Base-by-base conservation (phyloP, 2,888 invertebrate genomes). In the Plusia festucae region DNA sequence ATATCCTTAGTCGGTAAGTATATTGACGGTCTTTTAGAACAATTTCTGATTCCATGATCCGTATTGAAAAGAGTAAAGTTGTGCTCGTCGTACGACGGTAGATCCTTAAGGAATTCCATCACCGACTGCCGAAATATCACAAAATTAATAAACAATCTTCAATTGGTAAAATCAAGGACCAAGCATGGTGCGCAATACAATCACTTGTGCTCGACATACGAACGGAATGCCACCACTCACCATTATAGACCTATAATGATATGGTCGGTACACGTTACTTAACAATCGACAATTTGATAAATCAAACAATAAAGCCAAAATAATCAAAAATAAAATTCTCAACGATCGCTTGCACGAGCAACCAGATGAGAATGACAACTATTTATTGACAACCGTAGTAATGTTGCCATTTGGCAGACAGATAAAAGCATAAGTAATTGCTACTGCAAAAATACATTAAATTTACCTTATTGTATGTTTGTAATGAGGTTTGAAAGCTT, bases 1-100 rank as follows among this genome's bases (percentile, higher is more conserved):
- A 97, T 97, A 87, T 99, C 99, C 92, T 98, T 98, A 51, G 99
- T 99, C 53, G 98, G 98, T 77, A 99, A 96, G 92, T 99, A 99
- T 65, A 99, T 98, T 22, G 98, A 97, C 54, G 98, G 98, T 86
- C 98, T 96, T 92, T 98, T 98, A 34, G 97, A 96, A 82, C 97
- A 97, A 63, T 97, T 97, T 87, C 98, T 96, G 82, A 97, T 97
- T 44, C 97, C 97, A 87, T 96, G 97, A 85, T 99, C 99, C 61
- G 97, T 97, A 90, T 98, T 98, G 90, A 98, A 98, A 87, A 98
- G 96, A 40, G 98, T 97, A 88, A 99, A 99, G 89, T 99, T 99
- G 80, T 97, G 97, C 86, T 98, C 97, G 93, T 99, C 97, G 89
- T 98, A 98, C 18, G 98, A 98, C 70, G 99, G 99, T 74, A 99